Base-by-base conservation (phyloP, 2,113 vertebrate species). In the Smithornis capensis region DNA sequence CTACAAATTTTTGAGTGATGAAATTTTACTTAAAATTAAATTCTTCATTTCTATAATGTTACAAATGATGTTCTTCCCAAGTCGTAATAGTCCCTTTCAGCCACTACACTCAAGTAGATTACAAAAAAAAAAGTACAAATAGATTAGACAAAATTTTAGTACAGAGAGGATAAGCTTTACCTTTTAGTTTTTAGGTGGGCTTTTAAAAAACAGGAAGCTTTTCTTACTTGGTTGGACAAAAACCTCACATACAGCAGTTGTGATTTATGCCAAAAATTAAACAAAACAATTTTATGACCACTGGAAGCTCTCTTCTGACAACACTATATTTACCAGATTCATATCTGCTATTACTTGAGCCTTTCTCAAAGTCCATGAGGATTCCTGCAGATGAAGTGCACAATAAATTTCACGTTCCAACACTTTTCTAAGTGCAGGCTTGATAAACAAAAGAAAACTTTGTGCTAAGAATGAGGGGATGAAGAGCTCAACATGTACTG, bases 221-320 rank as follows among this genome's bases (percentile, higher is more conserved):
- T 33, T 90, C 37, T 75, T 73, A 44, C 8, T 82, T 29, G 8
- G 14, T 0, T 44, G 44, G 44, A 53, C 35, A 87, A 75, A 82
- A 80, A 50, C 3, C 13, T 70, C 47, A 60, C 0, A 3, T 1
- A 89, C 27, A 16, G 52, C 52, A 92, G 40, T 3, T n/a, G 17
- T 60, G n/a, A 83, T 77, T 93, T 94, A 93, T 31, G 70, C 38
- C 42, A 88, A 37, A 90, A 94, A 86, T 86, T 47, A 95, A 87
- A 67, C 14, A 28, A 44, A 92, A 79, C n/a, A 21, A 40, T 17
- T 47, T 77, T 44, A 77, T 77, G 52, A 9, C 33, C 37, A 35
- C 24, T 83, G 92, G 79, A 80, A 52, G 31, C 19, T 56, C 65
- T 76, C 10, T 71, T 82, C 67, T 90, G 70, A 83, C 71, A 92